Conservation (phyloP, 2,113 vertebrate species). For the Myrmecobius fasciatus region DNA sequence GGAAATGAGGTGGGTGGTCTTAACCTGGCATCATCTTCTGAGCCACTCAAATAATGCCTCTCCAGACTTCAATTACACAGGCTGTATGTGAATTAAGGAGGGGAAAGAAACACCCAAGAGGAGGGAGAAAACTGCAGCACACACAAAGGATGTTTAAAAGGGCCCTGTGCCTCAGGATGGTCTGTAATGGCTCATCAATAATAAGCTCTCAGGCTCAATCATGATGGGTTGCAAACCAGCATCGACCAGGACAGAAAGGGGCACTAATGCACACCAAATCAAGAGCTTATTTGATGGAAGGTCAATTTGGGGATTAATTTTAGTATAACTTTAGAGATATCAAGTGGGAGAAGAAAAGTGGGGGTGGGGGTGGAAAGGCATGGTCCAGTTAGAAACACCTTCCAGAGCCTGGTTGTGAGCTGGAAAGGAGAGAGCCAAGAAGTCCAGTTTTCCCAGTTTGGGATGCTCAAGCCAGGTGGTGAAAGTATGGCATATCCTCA, state of each 20-base stretch:
- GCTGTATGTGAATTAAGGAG: background rate
- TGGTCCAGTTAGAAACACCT: background rate
- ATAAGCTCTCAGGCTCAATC: background rate
- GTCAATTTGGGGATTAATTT: background rate
- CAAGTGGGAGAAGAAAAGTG: background rate
- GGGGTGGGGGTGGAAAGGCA: background rate
- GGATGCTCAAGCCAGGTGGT: background rate
- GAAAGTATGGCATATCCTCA: background rate
- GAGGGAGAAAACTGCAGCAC: background rate
- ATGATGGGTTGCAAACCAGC: background rate
- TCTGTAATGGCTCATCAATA: background rate
- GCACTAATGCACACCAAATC: background rate
- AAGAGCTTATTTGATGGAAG: background rate
- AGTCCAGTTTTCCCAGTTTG: background rate
- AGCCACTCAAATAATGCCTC: background rate
- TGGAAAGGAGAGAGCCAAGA: background rate
- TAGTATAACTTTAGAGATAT: background rate
- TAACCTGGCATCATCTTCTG: background rate
- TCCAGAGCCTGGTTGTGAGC: constrained; percentile 1
- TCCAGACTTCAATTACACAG: background rate
- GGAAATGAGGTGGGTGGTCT: background rate
- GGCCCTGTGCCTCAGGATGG: background rate
- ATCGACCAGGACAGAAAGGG: background rate
- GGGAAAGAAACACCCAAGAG: background rate
- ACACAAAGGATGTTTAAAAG: background rate